These are phyloP conservation scores for Nephrotoma appendiculata DNA, from an alignment of 2,888 invertebrate genomes.

Conservation along the genomic window DNA sequence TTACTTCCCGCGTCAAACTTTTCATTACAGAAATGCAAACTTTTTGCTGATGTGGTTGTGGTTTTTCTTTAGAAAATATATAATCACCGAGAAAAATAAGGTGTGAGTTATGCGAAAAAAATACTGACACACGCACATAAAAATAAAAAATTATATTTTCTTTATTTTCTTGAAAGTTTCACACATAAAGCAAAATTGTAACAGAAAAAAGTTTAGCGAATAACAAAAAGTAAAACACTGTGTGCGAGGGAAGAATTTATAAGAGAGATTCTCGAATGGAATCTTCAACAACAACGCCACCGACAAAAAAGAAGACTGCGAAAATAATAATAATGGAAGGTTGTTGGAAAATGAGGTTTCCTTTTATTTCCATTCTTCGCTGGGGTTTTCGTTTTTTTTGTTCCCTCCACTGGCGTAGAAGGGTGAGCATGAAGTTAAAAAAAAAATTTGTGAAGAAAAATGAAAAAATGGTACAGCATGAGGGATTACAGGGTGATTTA, in stretches of 20 bases:
- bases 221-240: not conserved
- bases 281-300: conserved; percentile 1
- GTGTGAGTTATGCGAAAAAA: not conserved
- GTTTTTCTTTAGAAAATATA: not conserved
- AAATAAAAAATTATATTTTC: not conserved
- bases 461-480: conserved; percentile 26
- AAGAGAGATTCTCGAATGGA: not conserved
- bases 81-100: not conserved
- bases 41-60: not conserved
- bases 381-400: not conserved
- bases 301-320: not conserved
- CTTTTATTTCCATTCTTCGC: not conserved
- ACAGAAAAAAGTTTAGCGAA: not conserved
- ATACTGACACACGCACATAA: conserved; percentile 3
- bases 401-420: not conserved
- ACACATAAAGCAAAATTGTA: conserved; percentile 1
- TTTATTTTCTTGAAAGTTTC: not conserved
- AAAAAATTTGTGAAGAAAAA: not conserved
- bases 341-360: not conserved
- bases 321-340: conserved; percentile 3
- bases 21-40: not conserved
- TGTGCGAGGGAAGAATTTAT: not conserved
- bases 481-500: conserved; percentile 36
- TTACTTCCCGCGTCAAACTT: not conserved
- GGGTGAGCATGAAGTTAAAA: not conserved